Base-by-base conservation (phyloP, 2,797 vertebrate genomes). In the Characodon lateralis region DNA sequence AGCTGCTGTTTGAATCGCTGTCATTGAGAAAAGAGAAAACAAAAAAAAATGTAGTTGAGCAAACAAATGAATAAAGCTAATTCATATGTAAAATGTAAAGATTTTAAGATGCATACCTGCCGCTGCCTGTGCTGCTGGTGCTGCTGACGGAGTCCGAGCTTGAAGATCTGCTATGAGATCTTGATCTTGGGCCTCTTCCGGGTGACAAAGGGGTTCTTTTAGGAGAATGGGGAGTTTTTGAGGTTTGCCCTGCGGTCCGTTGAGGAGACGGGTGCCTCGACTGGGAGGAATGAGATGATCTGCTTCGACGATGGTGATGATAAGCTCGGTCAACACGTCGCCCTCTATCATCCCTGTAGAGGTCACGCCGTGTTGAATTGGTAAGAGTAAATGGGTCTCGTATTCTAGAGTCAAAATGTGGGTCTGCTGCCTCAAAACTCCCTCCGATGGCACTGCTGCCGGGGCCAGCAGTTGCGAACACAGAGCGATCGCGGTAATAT, bases 141-240 rank as follows among this genome's bases (percentile, higher is more conserved):
- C 98, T 99, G 96, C 98, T 99, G 94, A 99, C 95, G 6, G 98
- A 99, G 90, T 99, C 98, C 0, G 98, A 99, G 93, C 98, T 99
- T 31, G 98, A 99, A 50, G 98, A 99, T 80, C 97, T 94, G 93
- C 97, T 99, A 65, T 93, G 94, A 51, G 98, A 98, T 73, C 96
- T 96, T 71, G 98, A 99, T 89, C 96, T 90, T 14, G 94, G 94
- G 26, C 93, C 94, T 87, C 95, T 94, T 22, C 93, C 92, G 5
- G 95, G 95, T 31, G 95, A 96, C 81, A 94, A 83, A 4, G 94
- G 89, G 12, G 90, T 87, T 88, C 95, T 96, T 80, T 98, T 99
- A 80, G 98, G 98, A 26, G 98, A 99, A 88, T 97, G 96, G 56
- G 97, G 87, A 28, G 96, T 95, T 94, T 98, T 96, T 61, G 97